These are phyloP conservation scores for Drosophila melanogaster DNA, from an alignment of 1,140 invertebrate genomes.

Conservation along the genomic window DNA sequence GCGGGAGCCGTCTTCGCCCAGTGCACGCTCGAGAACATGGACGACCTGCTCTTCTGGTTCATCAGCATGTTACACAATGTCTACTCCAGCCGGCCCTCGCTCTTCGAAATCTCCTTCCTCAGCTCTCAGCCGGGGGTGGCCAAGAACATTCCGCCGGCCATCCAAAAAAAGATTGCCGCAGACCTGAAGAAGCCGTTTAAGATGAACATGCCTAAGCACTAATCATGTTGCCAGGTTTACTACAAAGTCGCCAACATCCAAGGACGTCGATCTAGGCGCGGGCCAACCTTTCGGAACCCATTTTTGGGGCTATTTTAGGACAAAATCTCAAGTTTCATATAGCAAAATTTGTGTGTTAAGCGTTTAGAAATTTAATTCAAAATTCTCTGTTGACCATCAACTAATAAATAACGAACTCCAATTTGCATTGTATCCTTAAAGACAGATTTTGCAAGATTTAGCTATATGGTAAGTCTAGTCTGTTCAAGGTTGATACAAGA, in stretches of 20 bases:
- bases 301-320: background rate
- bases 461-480: no score
- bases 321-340: slow-evolving; percentile 13
- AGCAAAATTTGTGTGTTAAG: background rate
- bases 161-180: slow-evolving; percentile 60
- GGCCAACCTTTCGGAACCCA: background rate
- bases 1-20: slow-evolving; percentile 78
- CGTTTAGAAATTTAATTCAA: slow-evolving; percentile 13
- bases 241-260: background rate
- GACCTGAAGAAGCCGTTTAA: slow-evolving; percentile 61
- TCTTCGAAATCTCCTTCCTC: slow-evolving; percentile 77
- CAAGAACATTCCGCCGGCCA: slow-evolving; percentile 70
- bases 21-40: slow-evolving; percentile 66
- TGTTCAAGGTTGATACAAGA: no score
- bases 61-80: slow-evolving; percentile 77
- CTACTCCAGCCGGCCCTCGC: slow-evolving; percentile 68
- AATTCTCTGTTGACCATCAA: slow-evolving; percentile 36
- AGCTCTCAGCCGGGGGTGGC: slow-evolving; percentile 73
- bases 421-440: background rate
- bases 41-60: slow-evolving; percentile 76
- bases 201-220: slow-evolving; percentile 8
- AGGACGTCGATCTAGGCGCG: background rate
- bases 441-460: background rate
- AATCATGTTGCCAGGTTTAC: background rate
- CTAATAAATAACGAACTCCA: slow-evolving; percentile 52